phyloP scores from a whole-genome alignment of 2,113 vertebrate genomes.

The Campylorhamphus procurvoides region DNA sequence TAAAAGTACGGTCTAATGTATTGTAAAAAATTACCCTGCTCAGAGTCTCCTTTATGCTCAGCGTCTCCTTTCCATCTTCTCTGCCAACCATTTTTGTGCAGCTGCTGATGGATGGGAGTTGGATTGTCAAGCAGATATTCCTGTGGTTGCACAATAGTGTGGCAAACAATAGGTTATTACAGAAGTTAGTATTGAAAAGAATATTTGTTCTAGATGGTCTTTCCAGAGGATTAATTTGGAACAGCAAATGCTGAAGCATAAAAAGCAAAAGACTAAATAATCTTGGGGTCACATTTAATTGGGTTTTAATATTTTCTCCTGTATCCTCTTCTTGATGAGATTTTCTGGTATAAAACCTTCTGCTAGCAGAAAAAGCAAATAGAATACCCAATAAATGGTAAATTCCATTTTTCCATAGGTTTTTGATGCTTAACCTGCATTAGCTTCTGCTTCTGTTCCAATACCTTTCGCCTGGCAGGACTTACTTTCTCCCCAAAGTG shows the following conservation, averaged over 20 bases:
- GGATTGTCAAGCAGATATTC: background rate
- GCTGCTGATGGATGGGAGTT: background rate
- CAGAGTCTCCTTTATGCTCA: background rate
- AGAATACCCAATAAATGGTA: background rate
- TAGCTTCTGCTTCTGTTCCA: background rate
- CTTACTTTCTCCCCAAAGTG: background rate
- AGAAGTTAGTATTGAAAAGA: background rate
- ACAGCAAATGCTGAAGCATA: background rate
- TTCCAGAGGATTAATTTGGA: background rate
- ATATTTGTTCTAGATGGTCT: background rate
- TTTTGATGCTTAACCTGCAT: background rate
- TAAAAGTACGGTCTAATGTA: background rate
- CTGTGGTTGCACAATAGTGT: background rate
- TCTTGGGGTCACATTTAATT: background rate
- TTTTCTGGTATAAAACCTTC: background rate
- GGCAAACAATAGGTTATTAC: background rate
- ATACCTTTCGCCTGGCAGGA: background rate
- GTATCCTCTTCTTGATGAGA: background rate
- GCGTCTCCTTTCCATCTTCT: background rate
- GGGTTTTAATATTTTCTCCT: background rate
- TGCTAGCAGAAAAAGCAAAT: background rate
- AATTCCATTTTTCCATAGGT: background rate
- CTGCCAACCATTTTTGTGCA: background rate
- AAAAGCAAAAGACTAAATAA: background rate
- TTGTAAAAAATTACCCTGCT: background rate